Evolutionary conservation across 2,797 vertebrate species (phyloP), one percentile per base, ranked within the genome.

Genomic region (Valencia hispanica): DNA sequence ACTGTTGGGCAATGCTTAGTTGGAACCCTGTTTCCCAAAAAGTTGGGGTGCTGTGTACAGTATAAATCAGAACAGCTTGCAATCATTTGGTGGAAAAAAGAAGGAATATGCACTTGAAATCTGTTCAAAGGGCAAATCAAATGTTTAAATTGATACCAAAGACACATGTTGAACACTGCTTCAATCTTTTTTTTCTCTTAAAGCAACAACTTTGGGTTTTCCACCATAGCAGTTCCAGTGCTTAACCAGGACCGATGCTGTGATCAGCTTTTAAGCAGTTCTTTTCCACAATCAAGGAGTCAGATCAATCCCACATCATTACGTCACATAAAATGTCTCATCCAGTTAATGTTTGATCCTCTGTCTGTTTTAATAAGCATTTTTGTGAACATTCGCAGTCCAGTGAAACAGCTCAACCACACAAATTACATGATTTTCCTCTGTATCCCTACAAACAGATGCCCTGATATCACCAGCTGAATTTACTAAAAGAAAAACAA

Each of bases 1-100:
- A 4, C 70, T 53, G 36, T 75, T 74, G 74, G 57, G 51, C 7
- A 63, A 73, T 65, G 65, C 66, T 80, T n/a, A 68, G 22, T 70
- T 80, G 77, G n/a, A 69, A 41, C 75, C 75, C 4, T 22, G 68
- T n/a, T 51, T 36, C 47, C 34, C 25, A 55, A 78, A 57, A 73
- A 55, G 48, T 34, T 72, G 36, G 59, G 71, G 34, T 27, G 30
- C 77, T 69, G 43, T 7, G n/a, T 34, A 32, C 30, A 79, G 61
- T 34, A 7, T 63, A 72, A 65, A 72, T 41, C 47, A 55, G n/a
- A 68, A 73, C 77, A 73, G 76, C 70, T 72, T 71, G 69, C 39
- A 72, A n/a, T 72, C n/a, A 77, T 61, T 39, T 63, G 11, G 48
- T 51, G 41, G 39, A 32, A 53, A 50, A 39, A 66, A 20, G 50